Evolutionary conservation across 2,113 vertebrate species (phyloP).

Genomic region (Callocephalon fimbriatum): DNA sequence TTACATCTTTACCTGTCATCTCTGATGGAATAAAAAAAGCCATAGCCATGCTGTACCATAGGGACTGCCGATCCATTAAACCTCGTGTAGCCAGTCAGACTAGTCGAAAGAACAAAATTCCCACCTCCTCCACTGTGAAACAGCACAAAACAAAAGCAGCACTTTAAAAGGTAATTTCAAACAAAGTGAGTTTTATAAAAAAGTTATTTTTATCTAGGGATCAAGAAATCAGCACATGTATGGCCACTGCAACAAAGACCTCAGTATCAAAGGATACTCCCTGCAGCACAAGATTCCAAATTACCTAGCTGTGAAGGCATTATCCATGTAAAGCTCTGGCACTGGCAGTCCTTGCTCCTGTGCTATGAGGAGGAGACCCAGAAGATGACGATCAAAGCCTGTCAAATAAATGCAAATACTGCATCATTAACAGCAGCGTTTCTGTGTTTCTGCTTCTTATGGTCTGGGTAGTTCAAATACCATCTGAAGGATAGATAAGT

Average conservation of each 20-base stretch:
- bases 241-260: not conserved
- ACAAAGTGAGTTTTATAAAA: not conserved
- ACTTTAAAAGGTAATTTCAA: not conserved
- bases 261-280: not conserved
- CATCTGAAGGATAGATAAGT: not conserved
- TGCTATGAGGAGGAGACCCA: slow-evolving; percentile 90
- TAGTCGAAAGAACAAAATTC: slow-evolving; percentile 94
- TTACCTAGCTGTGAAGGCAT: slow-evolving; percentile 90
- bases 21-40: slow-evolving; percentile 93
- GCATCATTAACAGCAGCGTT: not conserved
- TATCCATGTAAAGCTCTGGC: slow-evolving; percentile 89
- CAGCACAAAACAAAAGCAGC: slow-evolving; percentile 3
- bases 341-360: slow-evolving; percentile 86
- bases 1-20: slow-evolving; percentile 85
- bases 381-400: slow-evolving; percentile 96
- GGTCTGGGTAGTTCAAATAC: not conserved
- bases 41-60: slow-evolving; percentile 92
- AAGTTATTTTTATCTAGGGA: not conserved
- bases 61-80: slow-evolving; percentile 83
- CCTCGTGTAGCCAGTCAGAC: slow-evolving; percentile 90
- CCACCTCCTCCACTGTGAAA: slow-evolving; percentile 91
- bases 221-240: not conserved
- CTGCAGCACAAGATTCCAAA: not conserved
- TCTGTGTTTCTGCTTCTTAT: not conserved
- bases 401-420: slow-evolving; percentile 38